These are phyloP conservation scores for Muscicapa adusta DNA, from an alignment of 2,113 vertebrate genomes.

Conservation along the genomic window DNA sequence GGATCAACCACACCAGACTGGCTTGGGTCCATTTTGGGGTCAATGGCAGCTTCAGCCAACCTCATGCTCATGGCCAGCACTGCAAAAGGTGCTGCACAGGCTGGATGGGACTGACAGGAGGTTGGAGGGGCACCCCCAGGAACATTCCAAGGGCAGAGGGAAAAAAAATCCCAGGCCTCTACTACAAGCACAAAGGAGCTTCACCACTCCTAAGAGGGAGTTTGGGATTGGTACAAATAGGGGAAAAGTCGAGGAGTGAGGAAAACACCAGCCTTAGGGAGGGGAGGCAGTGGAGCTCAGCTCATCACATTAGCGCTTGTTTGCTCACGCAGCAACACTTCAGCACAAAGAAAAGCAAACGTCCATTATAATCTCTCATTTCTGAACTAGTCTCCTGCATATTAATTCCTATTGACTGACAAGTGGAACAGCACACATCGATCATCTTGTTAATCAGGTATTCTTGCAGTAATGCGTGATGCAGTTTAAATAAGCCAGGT, in stretches of 20 bases:
- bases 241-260: not conserved
- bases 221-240: not conserved
- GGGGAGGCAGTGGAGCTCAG: not conserved
- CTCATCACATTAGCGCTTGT: not conserved
- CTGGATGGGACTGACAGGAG: not conserved
- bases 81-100: not conserved
- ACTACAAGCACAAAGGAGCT: not conserved
- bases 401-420: slow-evolving; percentile 39
- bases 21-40: not conserved
- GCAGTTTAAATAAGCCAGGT: slow-evolving; percentile 28
- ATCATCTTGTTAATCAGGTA: slow-evolving; percentile 43
- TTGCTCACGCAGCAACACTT: not conserved
- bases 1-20: not conserved
- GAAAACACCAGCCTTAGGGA: not conserved
- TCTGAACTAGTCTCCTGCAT: not conserved
- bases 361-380: not conserved
- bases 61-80: not conserved
- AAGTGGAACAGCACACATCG: slow-evolving; percentile 18
- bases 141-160: not conserved
- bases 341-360: not conserved
- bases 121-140: not conserved
- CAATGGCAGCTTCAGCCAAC: not conserved
- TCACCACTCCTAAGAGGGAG: not conserved
- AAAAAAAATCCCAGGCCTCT: not conserved
- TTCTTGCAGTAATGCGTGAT: slow-evolving; percentile 13